phyloP scores from a whole-genome alignment of 2,888 invertebrate species.

The Hydraecia micacea region DNA sequence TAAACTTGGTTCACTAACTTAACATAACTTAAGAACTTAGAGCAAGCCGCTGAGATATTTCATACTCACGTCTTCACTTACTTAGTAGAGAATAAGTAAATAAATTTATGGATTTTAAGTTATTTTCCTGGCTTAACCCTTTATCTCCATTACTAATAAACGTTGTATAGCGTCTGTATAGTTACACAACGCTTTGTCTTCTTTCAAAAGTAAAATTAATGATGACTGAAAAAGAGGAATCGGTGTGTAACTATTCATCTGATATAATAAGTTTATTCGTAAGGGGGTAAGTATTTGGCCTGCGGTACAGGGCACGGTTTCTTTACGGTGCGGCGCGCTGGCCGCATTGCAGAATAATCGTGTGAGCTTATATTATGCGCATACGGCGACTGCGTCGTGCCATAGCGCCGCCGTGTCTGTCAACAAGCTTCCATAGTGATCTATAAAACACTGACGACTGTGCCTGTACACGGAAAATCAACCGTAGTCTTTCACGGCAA shows the following conservation, averaged over 20 bases:
- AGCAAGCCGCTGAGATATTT: conserved; percentile 21
- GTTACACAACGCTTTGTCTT: too few species aligned
- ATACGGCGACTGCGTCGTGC: background rate
- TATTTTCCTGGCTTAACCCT: conserved; percentile 1
- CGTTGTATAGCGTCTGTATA: too few species aligned
- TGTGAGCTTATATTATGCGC: background rate
- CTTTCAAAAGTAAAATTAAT: too few species aligned
- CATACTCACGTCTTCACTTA: conserved; percentile 25
- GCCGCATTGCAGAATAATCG: too few species aligned
- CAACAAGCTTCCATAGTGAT: background rate
- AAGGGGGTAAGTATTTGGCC: background rate
- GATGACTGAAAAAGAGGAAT: too few species aligned
- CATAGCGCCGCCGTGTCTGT: background rate
- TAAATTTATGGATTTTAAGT: conserved; percentile 13
- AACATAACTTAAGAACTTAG: conserved; percentile 22
- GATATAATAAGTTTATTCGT: too few species aligned
- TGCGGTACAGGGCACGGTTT: too few species aligned
- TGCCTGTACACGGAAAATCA: background rate
- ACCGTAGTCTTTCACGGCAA: background rate
- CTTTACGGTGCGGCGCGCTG: background rate
- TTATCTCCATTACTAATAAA: too few species aligned
- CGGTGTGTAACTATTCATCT: too few species aligned
- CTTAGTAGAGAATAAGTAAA: conserved; percentile 3
- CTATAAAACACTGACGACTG: background rate
- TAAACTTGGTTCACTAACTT: conserved; percentile 18